Evolutionary conservation across 1,140 invertebrate genomes (phyloP), one percentile per base, ranked within the genome.

Genomic region (Drosophila takahashii): DNA sequence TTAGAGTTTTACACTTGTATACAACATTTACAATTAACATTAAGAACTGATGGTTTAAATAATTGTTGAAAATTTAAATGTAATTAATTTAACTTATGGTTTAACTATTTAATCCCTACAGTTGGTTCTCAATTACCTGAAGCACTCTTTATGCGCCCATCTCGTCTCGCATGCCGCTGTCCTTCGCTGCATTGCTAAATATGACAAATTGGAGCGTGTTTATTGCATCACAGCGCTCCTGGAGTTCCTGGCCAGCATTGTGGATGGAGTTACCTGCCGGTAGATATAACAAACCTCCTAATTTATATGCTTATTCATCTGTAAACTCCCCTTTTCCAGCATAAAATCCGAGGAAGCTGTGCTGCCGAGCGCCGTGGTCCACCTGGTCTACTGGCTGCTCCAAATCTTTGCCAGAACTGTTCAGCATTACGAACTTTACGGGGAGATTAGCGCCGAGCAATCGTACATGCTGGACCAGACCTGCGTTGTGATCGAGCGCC

Each of bases 151-250:
- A 34, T 96, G 96, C 79, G 96, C 97, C 27, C 97, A 97, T 93
- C 92, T 98, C 44, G 96, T 99, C 0, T 98, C 97, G 2, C 97
- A 97, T 93, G 96, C 96, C 13, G 96, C 97, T 10, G 97, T 98
- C 0, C 90, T 99, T 13, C 95, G 96, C 90, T 94, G 97, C 78
- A 96, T 99, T 57, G 95, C 97, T 48, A 97, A 98, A 93, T 98
- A 97, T 92, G 96, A 97, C 79, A 95, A 96, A 41, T 96, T 97
- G 80, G 95, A 96, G 74, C 98, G 98, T 92, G 96, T 97, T 1
- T 96, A 98, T 91, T 98, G 98, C 92, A 95, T 98, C 34, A 93
- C 96, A 2, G 96, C 96, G 73, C 92, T 99, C 4, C 92, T 99
- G 47, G 97, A 98, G 79, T 96, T 98, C 71, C 92, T 98, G 10